These are phyloP conservation scores for Leptogaster cylindrica DNA, from an alignment of 2,888 invertebrate genomes.

Conservation along the genomic window DNA sequence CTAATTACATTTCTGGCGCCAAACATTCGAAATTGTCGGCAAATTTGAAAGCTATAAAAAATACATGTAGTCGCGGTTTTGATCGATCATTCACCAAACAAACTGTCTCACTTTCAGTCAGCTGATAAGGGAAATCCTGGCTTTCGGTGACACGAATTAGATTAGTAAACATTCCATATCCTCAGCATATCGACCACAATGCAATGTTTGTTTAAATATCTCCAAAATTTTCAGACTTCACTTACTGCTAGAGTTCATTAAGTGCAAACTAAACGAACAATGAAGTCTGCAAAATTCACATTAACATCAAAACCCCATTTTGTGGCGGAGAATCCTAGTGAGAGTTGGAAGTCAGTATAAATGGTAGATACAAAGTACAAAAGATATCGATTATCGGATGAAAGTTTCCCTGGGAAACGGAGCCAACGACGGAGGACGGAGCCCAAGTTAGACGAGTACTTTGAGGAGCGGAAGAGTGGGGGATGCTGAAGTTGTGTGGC, in stretches of 20 bases:
- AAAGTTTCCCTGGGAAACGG: conserved; percentile 16
- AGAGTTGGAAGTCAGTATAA: neutral
- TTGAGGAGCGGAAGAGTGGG: neutral
- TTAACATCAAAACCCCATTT: conserved; percentile 36
- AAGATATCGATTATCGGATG: conserved; percentile 29
- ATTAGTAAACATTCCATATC: conserved; percentile 1
- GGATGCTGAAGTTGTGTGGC: neutral
- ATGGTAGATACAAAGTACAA: conserved; percentile 2
- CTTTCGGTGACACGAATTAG: neutral
- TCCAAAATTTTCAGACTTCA: neutral
- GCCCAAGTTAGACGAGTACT: too few species aligned
- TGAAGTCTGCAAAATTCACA: conserved; percentile 16
- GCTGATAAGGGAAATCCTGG: conserved; percentile 7
- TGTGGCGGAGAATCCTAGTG: neutral
- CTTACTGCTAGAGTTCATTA: neutral
- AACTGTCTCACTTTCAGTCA: neutral
- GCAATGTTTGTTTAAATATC: neutral
- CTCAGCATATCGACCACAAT: neutral
- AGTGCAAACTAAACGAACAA: neutral
- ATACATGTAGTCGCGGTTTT: conserved; percentile 28
- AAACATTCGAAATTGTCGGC: neutral
- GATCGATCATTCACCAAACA: conserved; percentile 18
- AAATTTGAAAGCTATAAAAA: too few species aligned
- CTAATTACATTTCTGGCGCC: neutral
- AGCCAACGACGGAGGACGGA: neutral